A percentile compares a stretch with the other conserved stretches of the same genome.
Conservation (phyloP, 1,140 invertebrate genomes). For the Agrilus planipennis region DNA sequence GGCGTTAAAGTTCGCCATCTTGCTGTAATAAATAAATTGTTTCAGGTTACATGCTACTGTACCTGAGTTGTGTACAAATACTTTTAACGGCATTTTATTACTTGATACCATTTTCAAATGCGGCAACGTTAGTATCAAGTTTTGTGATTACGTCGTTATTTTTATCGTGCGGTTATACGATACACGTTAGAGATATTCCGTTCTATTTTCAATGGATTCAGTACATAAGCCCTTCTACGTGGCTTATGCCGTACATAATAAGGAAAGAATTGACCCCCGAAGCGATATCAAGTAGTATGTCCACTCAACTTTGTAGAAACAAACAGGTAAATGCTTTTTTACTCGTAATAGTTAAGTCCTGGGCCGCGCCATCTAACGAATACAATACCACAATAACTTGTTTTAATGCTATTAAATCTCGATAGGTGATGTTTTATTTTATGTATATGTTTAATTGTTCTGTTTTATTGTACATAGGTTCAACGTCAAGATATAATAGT, state of each 20-base stretch:
- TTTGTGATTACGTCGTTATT: slow-evolving; percentile 50
- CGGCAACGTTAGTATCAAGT: slow-evolving; percentile 45
- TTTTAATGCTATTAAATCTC: too few species aligned
- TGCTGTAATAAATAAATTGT: slow-evolving; percentile 5
- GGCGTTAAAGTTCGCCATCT: not conserved
- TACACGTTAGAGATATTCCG: slow-evolving; percentile 62
- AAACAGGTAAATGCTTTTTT: slow-evolving; percentile 55
- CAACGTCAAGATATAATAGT: slow-evolving; percentile 74
- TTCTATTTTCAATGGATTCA: slow-evolving; percentile 51
- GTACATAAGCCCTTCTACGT: slow-evolving; percentile 60
- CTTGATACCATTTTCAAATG: slow-evolving; percentile 45
- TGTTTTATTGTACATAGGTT: too few species aligned
- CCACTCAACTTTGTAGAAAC: slow-evolving; percentile 46
- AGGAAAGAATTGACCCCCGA: slow-evolving; percentile 52
- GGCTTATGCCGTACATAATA: slow-evolving; percentile 57
- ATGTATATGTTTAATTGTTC: too few species aligned
- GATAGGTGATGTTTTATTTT: too few species aligned
- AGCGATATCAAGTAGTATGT: slow-evolving; percentile 43
- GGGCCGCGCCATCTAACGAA: too few species aligned
- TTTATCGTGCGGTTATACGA: slow-evolving; percentile 54
- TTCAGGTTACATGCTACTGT: slow-evolving; percentile 64
- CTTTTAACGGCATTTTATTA: slow-evolving; percentile 57
- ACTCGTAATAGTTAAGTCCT: too few species aligned
- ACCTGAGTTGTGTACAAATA: slow-evolving; percentile 58
- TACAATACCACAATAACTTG: too few species aligned